Evolutionary conservation across 2,797 vertebrate genomes (phyloP), one percentile per base, ranked within the genome.

Genomic region (Microchirus variegatus): DNA sequence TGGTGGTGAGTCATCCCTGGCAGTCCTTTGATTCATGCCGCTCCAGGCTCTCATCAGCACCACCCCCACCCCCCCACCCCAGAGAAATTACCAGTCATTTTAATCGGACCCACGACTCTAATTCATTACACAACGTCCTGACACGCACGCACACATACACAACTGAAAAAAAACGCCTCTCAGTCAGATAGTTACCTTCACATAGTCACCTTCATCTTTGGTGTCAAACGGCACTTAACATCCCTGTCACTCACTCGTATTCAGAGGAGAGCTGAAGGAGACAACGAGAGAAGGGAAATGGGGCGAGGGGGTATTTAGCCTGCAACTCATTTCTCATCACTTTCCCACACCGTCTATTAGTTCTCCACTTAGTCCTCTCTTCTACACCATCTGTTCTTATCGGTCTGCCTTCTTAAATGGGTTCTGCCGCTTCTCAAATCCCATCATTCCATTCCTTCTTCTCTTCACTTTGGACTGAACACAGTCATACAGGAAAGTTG

Each of bases 161-260:
- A 74, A 11, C 14, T 26, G 31, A 8, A 17, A 52, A 38, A 48
- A 63, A 63, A 73, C 69, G 3, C 66, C 89, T 90, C 79, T 77
- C 85, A 77, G 85, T 89, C 86, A 91, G 90, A 93, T 89, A 86
- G 80, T 77, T 84, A 79, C 86, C 81, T 88, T 87, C 81, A 78
- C 86, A 82, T 63, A 81, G 82, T 86, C 86, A 86, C 84, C 89
- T 89, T 89, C 82, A 88, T 92, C 89, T 91, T 89, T 89, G 90
- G 91, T 94, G 93, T 94, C 93, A 94, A 94, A 93, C 87, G 90
- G 87, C 92, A 92, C 92, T 94, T 94, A 94, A 93, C 93, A 92
- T 91, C 89, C 75, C 91, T 92, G 91, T 91, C 93, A 92, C 90
- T 94, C 92, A 93, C 66, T 58, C 66, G 72, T 69, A 84, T 82